Evolutionary conservation across 2,113 vertebrate genomes (phyloP), one percentile per base, ranked within the genome.

Genomic region (Xiphias gladius): DNA sequence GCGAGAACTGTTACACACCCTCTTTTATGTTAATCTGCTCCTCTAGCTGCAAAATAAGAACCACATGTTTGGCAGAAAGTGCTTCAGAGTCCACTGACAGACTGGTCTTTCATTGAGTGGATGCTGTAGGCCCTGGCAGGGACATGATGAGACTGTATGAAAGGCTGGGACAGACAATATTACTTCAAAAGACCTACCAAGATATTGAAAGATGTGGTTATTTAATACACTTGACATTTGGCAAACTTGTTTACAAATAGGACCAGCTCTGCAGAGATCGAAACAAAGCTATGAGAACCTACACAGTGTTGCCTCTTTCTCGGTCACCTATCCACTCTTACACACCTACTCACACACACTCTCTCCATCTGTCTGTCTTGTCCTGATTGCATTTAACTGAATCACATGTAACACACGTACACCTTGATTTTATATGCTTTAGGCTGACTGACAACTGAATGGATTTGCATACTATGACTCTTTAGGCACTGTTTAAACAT

Each of bases 21-120:
- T 94, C 93, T 95, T 96, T 94, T 95, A 95, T 95, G 94, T 93
- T 95, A 95, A 95, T 95, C 92, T 91, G 81, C 89, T 90, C 88
- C 75, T 90, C 87, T 90, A 75, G 83, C 92, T 90, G 82, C 75
- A 83, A 93, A 96, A 96, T 96, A 94, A 92, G 94, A 95, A 96
- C 93, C 95, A 96, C 91, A 96, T 96, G 95, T 95, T 89, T 90
- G 79, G 87, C 74, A 76, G 64, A 83, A 85, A 88, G 94, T 86
- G 79, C 87, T 80, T 88, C 68, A 68, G 85, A 91, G 83, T 76
- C 80, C 84, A 67, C 68, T 82, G 87, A 94, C 92, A 95, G 92
- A 94, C 92, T 74, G 71, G 52, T 90, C 93, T 93, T 94, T 95
- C 91, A 95, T 93, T 88, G 74, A 50, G 84, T 72, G 78, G 90